Evolutionary conservation across 2,888 invertebrate species (phyloP).

Genomic region (Machimus atricapillus): DNA sequence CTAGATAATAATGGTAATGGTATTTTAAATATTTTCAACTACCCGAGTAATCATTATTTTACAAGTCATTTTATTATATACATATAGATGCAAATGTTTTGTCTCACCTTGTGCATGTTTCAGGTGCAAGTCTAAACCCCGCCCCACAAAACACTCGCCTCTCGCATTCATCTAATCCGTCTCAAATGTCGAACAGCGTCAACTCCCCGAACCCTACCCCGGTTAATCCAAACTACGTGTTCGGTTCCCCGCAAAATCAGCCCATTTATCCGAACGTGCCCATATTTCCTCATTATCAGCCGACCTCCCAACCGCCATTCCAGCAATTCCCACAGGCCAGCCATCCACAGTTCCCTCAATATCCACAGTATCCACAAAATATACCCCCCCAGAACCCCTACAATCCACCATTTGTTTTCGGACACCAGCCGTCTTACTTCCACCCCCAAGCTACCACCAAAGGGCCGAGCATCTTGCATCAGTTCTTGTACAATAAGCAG

Average conservation of each 20-base stretch:
- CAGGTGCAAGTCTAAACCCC: constrained; percentile 61
- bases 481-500: constrained; percentile 50
- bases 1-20: neutral
- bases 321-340: constrained; percentile 62
- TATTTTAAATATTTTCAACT: too few species aligned
- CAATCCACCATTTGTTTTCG: constrained; percentile 61
- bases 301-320: constrained; percentile 59
- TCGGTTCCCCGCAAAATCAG: constrained; percentile 59
- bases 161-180: constrained; percentile 60
- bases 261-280: constrained; percentile 60
- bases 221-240: constrained; percentile 61
- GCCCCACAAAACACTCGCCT: constrained; percentile 57
- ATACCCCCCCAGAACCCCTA: constrained; percentile 59
- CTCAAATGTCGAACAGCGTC: constrained; percentile 54
- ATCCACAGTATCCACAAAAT: constrained; percentile 57
- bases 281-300: constrained; percentile 60
- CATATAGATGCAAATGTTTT: neutral
- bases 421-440: constrained; percentile 57
- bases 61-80: neutral
- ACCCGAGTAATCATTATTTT: neutral
- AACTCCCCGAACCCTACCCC: constrained; percentile 46
- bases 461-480: constrained; percentile 56
- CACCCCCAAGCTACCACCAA: constrained; percentile 59
- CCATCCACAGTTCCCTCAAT: constrained; percentile 60
- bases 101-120: constrained; percentile 54